Evolutionary conservation across 2,888 invertebrate genomes (phyloP), one percentile per base, ranked within the genome.

Genomic region (Zaprionus obscuricornis): DNA sequence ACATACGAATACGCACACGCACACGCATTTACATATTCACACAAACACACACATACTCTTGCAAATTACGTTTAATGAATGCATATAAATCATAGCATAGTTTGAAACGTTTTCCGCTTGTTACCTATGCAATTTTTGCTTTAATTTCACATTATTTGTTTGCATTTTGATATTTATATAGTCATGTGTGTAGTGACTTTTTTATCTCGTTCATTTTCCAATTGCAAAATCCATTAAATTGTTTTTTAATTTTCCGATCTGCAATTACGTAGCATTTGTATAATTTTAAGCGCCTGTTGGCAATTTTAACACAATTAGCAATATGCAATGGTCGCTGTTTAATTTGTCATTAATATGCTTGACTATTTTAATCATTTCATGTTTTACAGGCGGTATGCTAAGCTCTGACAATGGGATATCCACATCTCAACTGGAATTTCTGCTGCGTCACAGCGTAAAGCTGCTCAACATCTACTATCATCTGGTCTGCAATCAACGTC

Each of bases 391-490:
- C 45, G 68, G 64, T 31, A 69, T 73, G 66, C 42, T 75, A 56
- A 64, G 73, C 66, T 67, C 71, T 4, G 77, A 85, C 3, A 74
- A 75, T 29, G 14, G 11, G 34, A 8, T 50, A 14, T 46, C 67
- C 34, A 11, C 24, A 8, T 34, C 50, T 54, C 85, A 79, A 18
- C 34, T 82, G 62, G 88, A 89, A 54, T 86, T 77, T 70, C 66
- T 90, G 63, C 81, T 89, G 67, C 82, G 78, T 54, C 90, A 90
- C 66, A 77, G 86, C 43, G 74, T 89, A 76, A 90, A 90, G 82
- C 82, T 90, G 68, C 86, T 90, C 43, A 90, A 89, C 74, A 90
- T 90, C 71, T 90, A 89, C 79, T 85, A 86, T 78, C 90, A 90
- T 77, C 77, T 90, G 59, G 87, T 89, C 59, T 86, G 78, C 73